phyloP scores from a whole-genome alignment of 2,888 invertebrate genomes.

The Rhamnusium bicolor region DNA sequence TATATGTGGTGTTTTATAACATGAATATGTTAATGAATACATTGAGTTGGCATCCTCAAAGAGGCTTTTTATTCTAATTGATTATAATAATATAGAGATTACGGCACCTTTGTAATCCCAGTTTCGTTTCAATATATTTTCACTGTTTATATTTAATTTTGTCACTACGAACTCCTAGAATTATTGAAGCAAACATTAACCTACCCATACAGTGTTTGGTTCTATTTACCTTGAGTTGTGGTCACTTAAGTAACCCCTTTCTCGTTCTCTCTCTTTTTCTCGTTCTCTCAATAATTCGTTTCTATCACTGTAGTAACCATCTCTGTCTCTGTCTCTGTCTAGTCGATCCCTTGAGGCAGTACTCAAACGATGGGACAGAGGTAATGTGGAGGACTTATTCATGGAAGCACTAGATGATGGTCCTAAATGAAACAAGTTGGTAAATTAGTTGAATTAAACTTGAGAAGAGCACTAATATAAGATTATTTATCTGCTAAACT shows the following conservation, averaged over 20 bases:
- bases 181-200: not conserved
- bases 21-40: no score
- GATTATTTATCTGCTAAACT: no score
- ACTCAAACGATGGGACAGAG: constrained; percentile 82
- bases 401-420: constrained; percentile 79
- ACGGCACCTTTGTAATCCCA: no score
- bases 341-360: constrained; percentile 76
- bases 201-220: not conserved
- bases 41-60: no score
- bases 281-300: constrained; percentile 86
- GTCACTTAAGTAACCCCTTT: constrained; percentile 86
- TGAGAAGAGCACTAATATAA: no score
- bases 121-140: not conserved
- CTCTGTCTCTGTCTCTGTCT: constrained; percentile 79
- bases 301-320: constrained; percentile 92
- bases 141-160: not conserved
- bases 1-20: no score
- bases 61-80: no score
- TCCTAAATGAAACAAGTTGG: constrained; percentile 64
- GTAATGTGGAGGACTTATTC: constrained; percentile 88
- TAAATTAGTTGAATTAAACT: constrained; percentile 7
- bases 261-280: constrained; percentile 77
- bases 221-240: constrained; percentile 81
- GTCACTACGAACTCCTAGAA: not conserved
- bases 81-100: no score